Evolutionary conservation across 2,888 invertebrate genomes (phyloP).

Genomic region (Calliphora vomitoria): DNA sequence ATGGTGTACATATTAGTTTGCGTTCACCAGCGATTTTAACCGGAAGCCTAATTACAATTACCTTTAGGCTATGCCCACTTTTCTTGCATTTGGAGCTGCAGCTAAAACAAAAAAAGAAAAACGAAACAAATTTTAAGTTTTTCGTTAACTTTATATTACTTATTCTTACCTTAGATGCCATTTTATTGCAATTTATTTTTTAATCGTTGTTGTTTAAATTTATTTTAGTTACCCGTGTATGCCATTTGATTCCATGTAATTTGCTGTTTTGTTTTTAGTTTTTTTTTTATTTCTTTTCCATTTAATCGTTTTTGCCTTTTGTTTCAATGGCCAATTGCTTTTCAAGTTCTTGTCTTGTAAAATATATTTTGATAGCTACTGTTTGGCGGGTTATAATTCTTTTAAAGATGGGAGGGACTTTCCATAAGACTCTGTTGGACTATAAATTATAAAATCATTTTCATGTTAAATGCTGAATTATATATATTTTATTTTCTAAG

Average conservation of each 20-base stretch:
- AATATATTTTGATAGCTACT: conserved; percentile 74
- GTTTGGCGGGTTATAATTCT: conserved; percentile 74
- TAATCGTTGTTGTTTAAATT: conserved; percentile 70
- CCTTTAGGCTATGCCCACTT: conserved; percentile 73
- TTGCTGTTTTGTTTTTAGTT: conserved; percentile 36
- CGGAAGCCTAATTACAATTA: conserved; percentile 77
- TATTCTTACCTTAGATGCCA: conserved; percentile 58
- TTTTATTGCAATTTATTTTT: conserved; percentile 69
- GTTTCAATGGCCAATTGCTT: conserved; percentile 63
- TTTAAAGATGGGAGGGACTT: conserved; percentile 65
- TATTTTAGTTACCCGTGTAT: conserved; percentile 53
- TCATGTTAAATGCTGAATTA: conserved; percentile 68
- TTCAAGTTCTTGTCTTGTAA: conserved; percentile 74
- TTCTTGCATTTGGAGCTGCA: conserved; percentile 23
- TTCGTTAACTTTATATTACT: conserved; percentile 30
- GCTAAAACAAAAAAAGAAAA: background rate
- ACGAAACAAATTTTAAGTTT: conserved; percentile 7
- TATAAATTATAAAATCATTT: conserved; percentile 74
- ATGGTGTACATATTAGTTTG: conserved; percentile 27
- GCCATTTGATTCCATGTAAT: conserved; percentile 72
- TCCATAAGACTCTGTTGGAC: conserved; percentile 49
- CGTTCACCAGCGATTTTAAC: conserved; percentile 66
- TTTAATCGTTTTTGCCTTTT: conserved; percentile 49
- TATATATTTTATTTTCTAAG: conserved; percentile 51
- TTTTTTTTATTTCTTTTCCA: conserved; percentile 49